Evolutionary conservation across 64 coral and sea anemone genomes (phyloP), one percentile per base, ranked within the genome.

Genomic region (Trachythela sp.): DNA sequence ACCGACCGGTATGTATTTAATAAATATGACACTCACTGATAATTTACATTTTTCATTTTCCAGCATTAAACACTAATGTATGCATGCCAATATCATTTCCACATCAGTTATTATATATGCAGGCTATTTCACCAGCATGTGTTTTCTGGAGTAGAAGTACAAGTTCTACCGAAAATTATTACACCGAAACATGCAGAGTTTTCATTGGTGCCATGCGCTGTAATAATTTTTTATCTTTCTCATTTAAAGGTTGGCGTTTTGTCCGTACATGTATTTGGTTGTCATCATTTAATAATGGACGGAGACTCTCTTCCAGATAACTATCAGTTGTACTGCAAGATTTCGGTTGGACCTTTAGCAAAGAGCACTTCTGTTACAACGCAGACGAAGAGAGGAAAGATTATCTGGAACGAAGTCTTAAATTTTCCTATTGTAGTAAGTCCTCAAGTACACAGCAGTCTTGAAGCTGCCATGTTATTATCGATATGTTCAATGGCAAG

Each of bases 201-300:
- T n/a, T n/a, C n/a, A n/a, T n/a, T n/a, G n/a, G n/a, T n/a, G 49
- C 22, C 49, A 52, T 2, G 49, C 8, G 2, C 49, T 52, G 13
- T 52, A 15, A 11, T 52, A 15, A 1, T 15, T 11, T 11, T 1
- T 8, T 64, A 2, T 0, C 8, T n/a, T n/a, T 8, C 17, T 64
- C 0, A n/a, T 64, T 64, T 17, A 64, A 64, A 80, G 75, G 75
- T 37, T 80, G 75, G 75, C 30, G 75, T 80, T 37, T 80, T 80
- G 75, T 80, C 75, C 15, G 75, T 80, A 5, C 75, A 80, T 35
- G 33, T 80, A 37, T 80, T 80, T 80, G 75, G 75, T 35, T 80
- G 75, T 35, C 75, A 80, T 13, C 26, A 80, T 80, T 39, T 80
- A 29, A 80, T 20, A 35, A 13, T 80, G 37, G 75, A 80, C 35